Percentiles rank a stretch among this genome's conserved stretches.
phyloP scores from a whole-genome alignment of 1,140 invertebrate species.

The Dendroctonus valens region DNA sequence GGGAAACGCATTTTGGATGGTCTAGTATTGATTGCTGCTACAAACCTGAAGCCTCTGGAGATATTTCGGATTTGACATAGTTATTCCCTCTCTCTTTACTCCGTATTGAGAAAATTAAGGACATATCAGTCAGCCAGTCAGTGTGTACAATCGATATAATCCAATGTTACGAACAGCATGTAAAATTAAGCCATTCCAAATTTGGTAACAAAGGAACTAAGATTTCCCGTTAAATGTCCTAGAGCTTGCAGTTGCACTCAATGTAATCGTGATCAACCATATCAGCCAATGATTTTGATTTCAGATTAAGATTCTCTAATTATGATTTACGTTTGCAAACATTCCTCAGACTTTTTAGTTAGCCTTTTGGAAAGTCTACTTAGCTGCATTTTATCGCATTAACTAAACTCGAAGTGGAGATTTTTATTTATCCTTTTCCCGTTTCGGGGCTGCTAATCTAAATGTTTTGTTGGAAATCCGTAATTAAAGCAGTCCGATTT shows the following conservation, averaged over 20 bases:
- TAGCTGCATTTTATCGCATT: not conserved
- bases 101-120: conserved; percentile 18
- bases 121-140: conserved; percentile 22
- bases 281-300: no score
- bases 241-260: no score
- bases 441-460: conserved; percentile 23
- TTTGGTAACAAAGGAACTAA: conserved; percentile 7
- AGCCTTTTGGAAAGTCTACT: no score
- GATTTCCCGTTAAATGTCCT: no score
- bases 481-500: conserved; percentile 16
- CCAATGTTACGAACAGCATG: conserved; percentile 14
- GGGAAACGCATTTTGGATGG: not conserved
- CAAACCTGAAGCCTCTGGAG: conserved; percentile 19
- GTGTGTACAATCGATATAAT: conserved; percentile 25
- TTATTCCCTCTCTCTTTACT: conserved; percentile 18
- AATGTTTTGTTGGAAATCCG: conserved; percentile 26
- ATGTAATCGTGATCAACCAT: no score
- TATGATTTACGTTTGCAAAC: no score
- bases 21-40: conserved; percentile 17
- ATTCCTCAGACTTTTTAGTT: no score
- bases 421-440: conserved; percentile 8
- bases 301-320: no score
- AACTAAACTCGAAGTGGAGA: not conserved
- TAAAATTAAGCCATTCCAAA: conserved; percentile 14
- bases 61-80: conserved; percentile 25